Percentiles rank a stretch among this genome's conserved stretches.
Conservation (phyloP, 2,113 vertebrate genomes). For the Cervus canadensis region DNA sequence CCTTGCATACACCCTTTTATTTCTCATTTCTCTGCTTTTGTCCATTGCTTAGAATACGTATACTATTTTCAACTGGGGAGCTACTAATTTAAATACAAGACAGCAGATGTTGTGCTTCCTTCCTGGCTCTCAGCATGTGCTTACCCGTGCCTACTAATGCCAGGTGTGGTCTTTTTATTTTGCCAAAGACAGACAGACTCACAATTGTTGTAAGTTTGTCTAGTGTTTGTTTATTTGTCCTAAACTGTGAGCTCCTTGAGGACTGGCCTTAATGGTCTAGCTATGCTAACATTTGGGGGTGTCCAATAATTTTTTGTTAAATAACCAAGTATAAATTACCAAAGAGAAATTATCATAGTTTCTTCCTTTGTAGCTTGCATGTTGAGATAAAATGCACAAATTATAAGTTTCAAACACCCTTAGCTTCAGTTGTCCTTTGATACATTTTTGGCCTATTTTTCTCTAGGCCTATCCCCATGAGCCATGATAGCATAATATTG, state of each 20-base stretch:
- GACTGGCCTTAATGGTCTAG: background rate
- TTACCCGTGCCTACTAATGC: background rate
- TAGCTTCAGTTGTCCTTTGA: background rate
- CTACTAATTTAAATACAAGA: background rate
- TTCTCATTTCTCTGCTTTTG: background rate
- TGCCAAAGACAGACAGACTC: background rate
- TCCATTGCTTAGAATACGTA: background rate
- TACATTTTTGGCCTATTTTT: background rate
- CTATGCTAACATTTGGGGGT: background rate
- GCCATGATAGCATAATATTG: background rate
- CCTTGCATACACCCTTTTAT: background rate
- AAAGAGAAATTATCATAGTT: background rate
- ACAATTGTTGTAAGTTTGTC: background rate
- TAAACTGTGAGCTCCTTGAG: background rate
- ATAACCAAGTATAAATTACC: background rate
- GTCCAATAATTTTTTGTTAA: background rate
- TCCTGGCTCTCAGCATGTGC: background rate
- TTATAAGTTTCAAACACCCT: background rate
- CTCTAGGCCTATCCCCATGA: background rate
- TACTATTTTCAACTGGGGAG: background rate
- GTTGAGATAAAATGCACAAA: background rate
- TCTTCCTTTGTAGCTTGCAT: background rate
- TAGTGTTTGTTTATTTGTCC: background rate
- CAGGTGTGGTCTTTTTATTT: background rate
- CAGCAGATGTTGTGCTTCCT: background rate